phyloP scores from a whole-genome alignment of 2,888 invertebrate species.

The Muschampia plurimacula region DNA sequence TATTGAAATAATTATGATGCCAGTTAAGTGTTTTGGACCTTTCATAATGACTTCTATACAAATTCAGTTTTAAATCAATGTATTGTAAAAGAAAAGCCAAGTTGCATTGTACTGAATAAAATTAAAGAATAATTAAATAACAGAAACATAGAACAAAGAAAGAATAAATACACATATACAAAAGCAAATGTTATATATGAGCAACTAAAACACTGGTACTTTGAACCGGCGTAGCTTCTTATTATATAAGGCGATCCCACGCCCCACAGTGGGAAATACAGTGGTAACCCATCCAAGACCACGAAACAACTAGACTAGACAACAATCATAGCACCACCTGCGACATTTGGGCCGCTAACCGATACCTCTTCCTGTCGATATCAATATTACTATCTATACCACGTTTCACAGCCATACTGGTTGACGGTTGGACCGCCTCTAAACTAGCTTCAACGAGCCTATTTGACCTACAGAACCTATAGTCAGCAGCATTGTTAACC shows the following conservation, averaged over 20 bases:
- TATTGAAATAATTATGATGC: too few species aligned
- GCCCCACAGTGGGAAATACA: neutral
- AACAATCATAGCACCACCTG: slow-evolving; percentile 75
- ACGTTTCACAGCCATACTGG: slow-evolving; percentile 72
- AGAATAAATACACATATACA: neutral
- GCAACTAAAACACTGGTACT: neutral
- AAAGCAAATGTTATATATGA: neutral
- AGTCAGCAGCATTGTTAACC: slow-evolving; percentile 64
- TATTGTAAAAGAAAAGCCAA: too few species aligned
- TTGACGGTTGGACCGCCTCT: slow-evolving; percentile 59
- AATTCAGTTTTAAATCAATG: too few species aligned
- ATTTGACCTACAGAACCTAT: slow-evolving; percentile 68
- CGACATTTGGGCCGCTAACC: slow-evolving; percentile 69
- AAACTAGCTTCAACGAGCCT: slow-evolving; percentile 70
- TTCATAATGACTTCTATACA: too few species aligned
- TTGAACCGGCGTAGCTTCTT: neutral
- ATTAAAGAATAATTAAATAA: too few species aligned
- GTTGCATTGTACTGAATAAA: too few species aligned
- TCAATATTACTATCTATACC: slow-evolving; percentile 65
- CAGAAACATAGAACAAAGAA: neutral
- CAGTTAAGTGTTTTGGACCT: too few species aligned
- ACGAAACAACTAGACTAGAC: slow-evolving; percentile 51
- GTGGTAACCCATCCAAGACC: slow-evolving; percentile 21
- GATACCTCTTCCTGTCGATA: slow-evolving; percentile 70
- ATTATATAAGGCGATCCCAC: neutral